A percentile compares a stretch with the other conserved stretches of the same genome.
These are phyloP conservation scores for Stegodyphus dumicola DNA, from an alignment of 1,140 invertebrate genomes.

Conservation along the genomic window DNA sequence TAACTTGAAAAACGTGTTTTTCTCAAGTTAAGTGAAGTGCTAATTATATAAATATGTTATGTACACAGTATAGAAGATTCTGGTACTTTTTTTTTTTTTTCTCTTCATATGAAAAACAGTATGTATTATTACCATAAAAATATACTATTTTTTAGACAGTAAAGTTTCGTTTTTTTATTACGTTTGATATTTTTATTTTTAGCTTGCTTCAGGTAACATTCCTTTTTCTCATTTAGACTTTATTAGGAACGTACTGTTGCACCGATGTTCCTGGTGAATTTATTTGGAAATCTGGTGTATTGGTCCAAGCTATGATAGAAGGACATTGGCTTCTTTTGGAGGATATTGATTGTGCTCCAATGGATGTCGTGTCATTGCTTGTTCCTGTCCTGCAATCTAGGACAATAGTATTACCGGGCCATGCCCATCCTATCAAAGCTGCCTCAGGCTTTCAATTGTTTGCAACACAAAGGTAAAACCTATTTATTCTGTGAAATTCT, in stretches of 20 bases:
- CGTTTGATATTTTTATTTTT: neutral
- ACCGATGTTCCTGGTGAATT: constrained; percentile 98
- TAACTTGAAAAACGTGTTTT: too few relatives aligned
- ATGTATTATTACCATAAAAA: neutral
- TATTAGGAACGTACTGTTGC: constrained; percentile 94
- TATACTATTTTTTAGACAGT: neutral
- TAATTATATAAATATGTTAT: too few relatives aligned
- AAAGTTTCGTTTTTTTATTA: neutral
- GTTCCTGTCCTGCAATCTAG: constrained; percentile 81
- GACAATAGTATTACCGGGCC: constrained; percentile 79
- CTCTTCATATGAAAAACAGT: neutral
- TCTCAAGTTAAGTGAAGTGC: too few relatives aligned
- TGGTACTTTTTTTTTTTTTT: too few relatives aligned
- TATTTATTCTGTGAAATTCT: neutral
- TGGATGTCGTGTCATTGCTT: constrained; percentile 91
- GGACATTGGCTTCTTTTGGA: constrained; percentile 95
- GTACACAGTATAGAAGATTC: too few relatives aligned
- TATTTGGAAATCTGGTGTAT: constrained; percentile 91
- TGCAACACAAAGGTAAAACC: constrained; percentile 81
- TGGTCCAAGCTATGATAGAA: constrained; percentile 87
- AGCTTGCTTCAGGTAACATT: neutral
- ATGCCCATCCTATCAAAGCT: constrained; percentile 81
- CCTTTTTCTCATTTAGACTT: constrained; percentile 71
- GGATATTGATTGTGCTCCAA: constrained; percentile 92
- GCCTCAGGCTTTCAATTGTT: constrained; percentile 91